Evolutionary conservation across 2,797 vertebrate genomes (phyloP), one percentile per base, ranked within the genome.

Genomic region (Acanthurus tractus): DNA sequence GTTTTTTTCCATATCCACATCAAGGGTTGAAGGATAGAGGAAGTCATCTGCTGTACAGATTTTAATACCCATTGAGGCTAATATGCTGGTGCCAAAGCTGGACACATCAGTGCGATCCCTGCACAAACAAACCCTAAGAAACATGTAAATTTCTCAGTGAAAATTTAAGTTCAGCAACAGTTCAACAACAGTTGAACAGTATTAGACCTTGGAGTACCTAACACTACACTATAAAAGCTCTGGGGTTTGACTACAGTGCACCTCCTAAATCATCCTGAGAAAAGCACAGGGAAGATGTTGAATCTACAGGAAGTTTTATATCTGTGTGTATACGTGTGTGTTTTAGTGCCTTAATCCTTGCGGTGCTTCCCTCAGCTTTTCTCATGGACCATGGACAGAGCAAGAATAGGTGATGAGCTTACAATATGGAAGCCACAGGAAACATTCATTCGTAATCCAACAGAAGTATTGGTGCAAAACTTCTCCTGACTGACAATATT

Each of bases 361-460:
- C 76, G 45, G 14, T 88, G 92, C 89, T 86, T 90, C 61, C 64
- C 84, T 90, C 90, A 92, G 91, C 88, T 88, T 81, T 91, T 90
- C 83, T 90, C 85, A 81, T 79, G 83, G 70, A 83, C 79, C 53
- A 66, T 50, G 64, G 78, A 79, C 81, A 66, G 73, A 73, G 79
- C 72, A 63, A 81, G 78, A 89, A 86, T 82, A 68, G 83, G 78
- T 82, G 81, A 91, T 88, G 86, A 89, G 82, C 67, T 82, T 74
- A 83, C 83, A 83, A 82, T 78, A 44, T 14, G 4, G 68, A 68
- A 85, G 82, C 76, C 81, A 69, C 66, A 72, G 81, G 82, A 89
- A 88, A 85, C 82, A 62, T 78, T 89, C 55, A 82, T 74, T 76
- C 56, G 36, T 85, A 86, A 89, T 90, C 88, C 83, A 76, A 70